phyloP scores from a whole-genome alignment of 2,888 invertebrate species.

The Diarsia rubi region DNA sequence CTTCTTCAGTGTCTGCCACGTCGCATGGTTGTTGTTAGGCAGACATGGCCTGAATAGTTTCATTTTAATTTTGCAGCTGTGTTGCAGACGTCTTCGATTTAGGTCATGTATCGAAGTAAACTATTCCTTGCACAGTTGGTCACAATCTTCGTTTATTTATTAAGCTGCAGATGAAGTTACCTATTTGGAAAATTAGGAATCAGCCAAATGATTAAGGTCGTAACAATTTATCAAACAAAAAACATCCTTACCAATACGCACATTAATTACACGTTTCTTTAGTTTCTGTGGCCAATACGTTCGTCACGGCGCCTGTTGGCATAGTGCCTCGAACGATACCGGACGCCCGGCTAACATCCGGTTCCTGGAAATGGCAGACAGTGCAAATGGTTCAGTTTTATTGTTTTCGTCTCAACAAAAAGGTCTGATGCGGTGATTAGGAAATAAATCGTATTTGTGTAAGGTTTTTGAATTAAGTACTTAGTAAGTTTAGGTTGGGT shows the following conservation, averaged over 20 bases:
- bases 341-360: slow-evolving; percentile 86
- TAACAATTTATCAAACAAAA: slow-evolving; percentile 29
- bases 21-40: background rate
- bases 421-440: slow-evolving; percentile 61
- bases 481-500: background rate
- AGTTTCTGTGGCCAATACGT: slow-evolving; percentile 55
- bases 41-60: background rate
- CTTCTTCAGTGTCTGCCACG: background rate
- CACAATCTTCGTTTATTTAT: background rate
- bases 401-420: slow-evolving; percentile 76
- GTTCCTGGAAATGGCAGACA: slow-evolving; percentile 81
- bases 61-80: background rate
- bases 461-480: slow-evolving; percentile 30
- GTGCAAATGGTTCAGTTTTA: slow-evolving; percentile 78
- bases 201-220: background rate
- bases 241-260: slow-evolving; percentile 29
- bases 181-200: background rate
- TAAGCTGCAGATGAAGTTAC: background rate
- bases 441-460: slow-evolving; percentile 43
- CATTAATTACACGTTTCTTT: slow-evolving; percentile 64
- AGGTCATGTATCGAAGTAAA: background rate
- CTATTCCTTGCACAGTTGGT: background rate
- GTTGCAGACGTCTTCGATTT: background rate
- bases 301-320: slow-evolving; percentile 78
- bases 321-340: slow-evolving; percentile 79